Percentiles rank a stretch among this genome's conserved stretches.
Evolutionary conservation across 2,797 vertebrate genomes (phyloP).

Genomic region (Emys orbicularis): DNA sequence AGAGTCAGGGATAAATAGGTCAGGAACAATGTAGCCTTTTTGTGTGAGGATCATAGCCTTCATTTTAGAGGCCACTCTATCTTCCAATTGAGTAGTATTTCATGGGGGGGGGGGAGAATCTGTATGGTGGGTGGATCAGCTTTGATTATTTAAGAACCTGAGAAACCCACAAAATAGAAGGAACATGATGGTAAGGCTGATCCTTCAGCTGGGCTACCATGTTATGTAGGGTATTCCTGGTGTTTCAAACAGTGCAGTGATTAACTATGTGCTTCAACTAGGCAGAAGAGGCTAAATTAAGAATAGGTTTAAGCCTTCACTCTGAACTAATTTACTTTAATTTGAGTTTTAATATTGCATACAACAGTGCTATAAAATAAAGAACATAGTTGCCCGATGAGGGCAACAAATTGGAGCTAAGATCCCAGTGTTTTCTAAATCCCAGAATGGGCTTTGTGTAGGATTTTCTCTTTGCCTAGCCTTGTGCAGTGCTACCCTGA

Average conservation of each 20-base stretch:
- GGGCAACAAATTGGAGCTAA: not conserved
- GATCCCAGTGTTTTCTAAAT: not conserved
- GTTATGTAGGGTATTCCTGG: not conserved
- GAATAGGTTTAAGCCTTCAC: not conserved
- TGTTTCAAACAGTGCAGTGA: not conserved
- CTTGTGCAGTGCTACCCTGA: fast-evolving
- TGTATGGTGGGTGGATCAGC: not conserved
- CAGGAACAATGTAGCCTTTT: not conserved
- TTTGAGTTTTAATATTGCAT: not conserved
- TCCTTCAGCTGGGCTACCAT: not conserved
- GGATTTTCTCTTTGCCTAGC: fast-evolving
- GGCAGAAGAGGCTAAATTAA: not conserved
- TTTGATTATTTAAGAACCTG: not conserved
- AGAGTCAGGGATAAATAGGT: not conserved
- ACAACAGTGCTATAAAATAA: not conserved
- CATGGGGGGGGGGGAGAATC: not conserved
- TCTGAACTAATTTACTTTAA: not conserved
- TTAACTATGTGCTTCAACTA: not conserved
- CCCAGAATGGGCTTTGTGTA: fast-evolving
- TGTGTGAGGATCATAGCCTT: not conserved
- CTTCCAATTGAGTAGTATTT: not conserved
- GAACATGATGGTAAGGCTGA: not conserved
- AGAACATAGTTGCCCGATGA: not conserved
- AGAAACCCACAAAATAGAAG: not conserved
- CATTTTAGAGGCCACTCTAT: not conserved